Base-by-base conservation (phyloP, 2,113 vertebrate genomes). In the Carlito syrichta region DNA sequence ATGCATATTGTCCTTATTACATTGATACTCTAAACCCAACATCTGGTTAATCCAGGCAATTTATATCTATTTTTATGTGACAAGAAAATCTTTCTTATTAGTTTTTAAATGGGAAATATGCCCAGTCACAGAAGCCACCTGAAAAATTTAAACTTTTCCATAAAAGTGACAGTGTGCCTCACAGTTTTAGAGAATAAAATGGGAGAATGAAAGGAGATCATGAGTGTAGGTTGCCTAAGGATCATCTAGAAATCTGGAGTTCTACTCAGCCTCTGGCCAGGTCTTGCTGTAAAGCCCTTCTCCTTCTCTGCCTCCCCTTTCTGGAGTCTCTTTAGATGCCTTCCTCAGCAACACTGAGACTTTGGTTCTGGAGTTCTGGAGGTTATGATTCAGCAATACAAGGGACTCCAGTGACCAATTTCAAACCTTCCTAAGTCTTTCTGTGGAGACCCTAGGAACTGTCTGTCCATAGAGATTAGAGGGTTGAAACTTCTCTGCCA, bases 71-170 rank as follows among this genome's bases (percentile, higher is more conserved):
- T 93, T 97, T 87, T 71, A 82, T 45, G 38, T 20, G 23, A 50
- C 52, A n/a, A 79, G 95, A 82, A 35, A 7, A n/a, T n/a, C 35
- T 76, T 83, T 87, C 27, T 71, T 83, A 91, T 10, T 95, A 45
- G 4, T 52, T 96, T 48, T 90, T 85, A 73, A 85, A 60, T 94
- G n/a, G 86, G 16, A 94, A 84, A 84, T 62, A 94, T 8, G 54
- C 7, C 82, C 19, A 32, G 19, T 17, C 77, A 84, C 38, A 79
- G 87, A 90, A 20, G 63, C 63, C 56, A 88, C 40, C 58, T 94
- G 60, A 43, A 68, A 43, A 58, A 19, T 77, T 63, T 90, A 32
- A 76, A 63, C 58, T 73, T 48, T 76, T 77, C 62, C 32, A 43
- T 76, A 86, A 88, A 86, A 85, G 60, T 23, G 52, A 58, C 35